A percentile compares a stretch with the other conserved stretches of the same genome.
These are phyloP conservation scores for Campoletis sonorensis DNA, from an alignment of 1,140 invertebrate genomes.

Conservation along the genomic window DNA sequence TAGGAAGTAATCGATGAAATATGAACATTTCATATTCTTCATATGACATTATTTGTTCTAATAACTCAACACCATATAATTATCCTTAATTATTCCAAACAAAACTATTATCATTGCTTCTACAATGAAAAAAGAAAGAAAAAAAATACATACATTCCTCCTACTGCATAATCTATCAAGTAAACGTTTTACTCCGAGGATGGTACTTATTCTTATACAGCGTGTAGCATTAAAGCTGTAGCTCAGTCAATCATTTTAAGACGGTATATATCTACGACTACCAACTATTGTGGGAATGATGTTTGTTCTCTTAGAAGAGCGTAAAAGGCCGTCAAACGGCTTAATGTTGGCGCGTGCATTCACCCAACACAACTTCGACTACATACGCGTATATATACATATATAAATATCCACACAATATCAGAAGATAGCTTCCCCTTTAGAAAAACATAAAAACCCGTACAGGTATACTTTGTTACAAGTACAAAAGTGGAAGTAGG, in stretches of 20 bases:
- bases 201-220: not conserved
- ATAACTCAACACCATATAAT: no score
- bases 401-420: not conserved
- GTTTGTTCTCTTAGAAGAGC: not conserved
- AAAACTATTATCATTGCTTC: no score
- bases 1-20: no score
- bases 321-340: slow-evolving; percentile 37
- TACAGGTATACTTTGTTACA: not conserved
- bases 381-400: not conserved
- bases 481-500: slow-evolving; percentile 55
- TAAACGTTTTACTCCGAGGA: not conserved
- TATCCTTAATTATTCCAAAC: no score
- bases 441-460: slow-evolving; percentile 10
- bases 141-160: no score
- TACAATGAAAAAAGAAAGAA: no score
- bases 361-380: slow-evolving; percentile 17
- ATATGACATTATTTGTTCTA: no score
- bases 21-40: no score
- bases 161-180: no score
- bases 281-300: slow-evolving; percentile 9
- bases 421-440: not conserved
- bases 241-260: slow-evolving; percentile 8
- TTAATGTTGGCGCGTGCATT: slow-evolving; percentile 37
- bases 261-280: not conserved
- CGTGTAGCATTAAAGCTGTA: not conserved